Evolutionary conservation across 2,888 invertebrate species (phyloP).

Genomic region (Crematogaster levior): DNA sequence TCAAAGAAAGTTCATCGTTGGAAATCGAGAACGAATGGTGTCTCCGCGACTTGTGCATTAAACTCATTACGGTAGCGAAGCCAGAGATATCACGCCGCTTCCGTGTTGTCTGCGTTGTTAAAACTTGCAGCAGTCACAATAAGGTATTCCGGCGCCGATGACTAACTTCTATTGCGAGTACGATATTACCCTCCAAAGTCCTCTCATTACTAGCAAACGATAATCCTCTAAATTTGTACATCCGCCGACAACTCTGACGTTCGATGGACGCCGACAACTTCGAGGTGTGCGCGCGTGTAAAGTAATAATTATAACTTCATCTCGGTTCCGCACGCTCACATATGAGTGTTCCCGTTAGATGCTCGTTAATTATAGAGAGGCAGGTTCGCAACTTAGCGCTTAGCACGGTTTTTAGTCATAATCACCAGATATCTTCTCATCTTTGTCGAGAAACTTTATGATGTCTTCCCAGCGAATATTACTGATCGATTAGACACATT

Average conservation of each 20-base stretch:
- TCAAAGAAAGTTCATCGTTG: constrained; percentile 66
- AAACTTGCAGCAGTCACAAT: constrained; percentile 67
- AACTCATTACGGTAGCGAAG: constrained; percentile 65
- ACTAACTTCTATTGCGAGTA: constrained; percentile 40
- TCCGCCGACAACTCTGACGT: constrained; percentile 33
- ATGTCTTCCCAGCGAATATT: constrained; percentile 37
- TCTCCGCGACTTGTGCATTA: constrained; percentile 67
- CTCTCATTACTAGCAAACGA: constrained; percentile 55
- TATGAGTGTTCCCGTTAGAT: constrained; percentile 39
- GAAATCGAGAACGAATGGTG: constrained; percentile 59
- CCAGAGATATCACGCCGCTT: constrained; percentile 62
- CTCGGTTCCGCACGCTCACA: constrained; percentile 14
- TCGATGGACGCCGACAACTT: constrained; percentile 15
- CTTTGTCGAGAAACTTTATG: constrained; percentile 38
- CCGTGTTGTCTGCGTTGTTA: constrained; percentile 56
- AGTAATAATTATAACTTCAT: constrained; percentile 52
- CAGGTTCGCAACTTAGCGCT: constrained; percentile 39
- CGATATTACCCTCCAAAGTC: constrained; percentile 42
- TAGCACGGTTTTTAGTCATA: constrained; percentile 34
- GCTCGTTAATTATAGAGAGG: constrained; percentile 44
- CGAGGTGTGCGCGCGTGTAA: not conserved
- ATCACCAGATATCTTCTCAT: constrained; percentile 49
- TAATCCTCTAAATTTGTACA: constrained; percentile 55
- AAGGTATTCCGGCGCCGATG: constrained; percentile 54
- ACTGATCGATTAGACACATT: constrained; percentile 46